A percentile compares a stretch with the other conserved stretches of the same genome.
Evolutionary conservation across 2,888 invertebrate genomes (phyloP).

Genomic region (Mesorhabditis spiculigera): DNA sequence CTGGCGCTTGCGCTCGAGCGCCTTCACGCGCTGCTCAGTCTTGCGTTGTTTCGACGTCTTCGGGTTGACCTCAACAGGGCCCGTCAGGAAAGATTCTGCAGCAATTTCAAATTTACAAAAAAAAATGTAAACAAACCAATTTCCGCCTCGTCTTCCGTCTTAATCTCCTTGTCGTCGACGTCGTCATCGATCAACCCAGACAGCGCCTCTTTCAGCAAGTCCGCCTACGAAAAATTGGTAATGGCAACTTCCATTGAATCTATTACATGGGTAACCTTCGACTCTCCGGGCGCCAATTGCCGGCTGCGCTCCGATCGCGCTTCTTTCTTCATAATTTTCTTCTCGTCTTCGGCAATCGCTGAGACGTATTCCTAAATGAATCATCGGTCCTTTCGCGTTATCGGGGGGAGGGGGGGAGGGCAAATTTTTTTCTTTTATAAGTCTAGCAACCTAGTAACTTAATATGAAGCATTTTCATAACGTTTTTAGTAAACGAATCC

Average conservation of each 20-base stretch:
- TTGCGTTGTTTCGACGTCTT: background rate
- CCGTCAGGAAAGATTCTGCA: background rate
- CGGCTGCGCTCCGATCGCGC: conserved; percentile 18
- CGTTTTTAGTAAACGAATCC: too few species aligned
- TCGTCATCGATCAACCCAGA: background rate
- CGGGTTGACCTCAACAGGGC: conserved; percentile 2
- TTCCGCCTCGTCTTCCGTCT: background rate
- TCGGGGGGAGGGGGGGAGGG: background rate
- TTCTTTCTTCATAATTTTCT: conserved; percentile 20
- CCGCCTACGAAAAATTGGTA: background rate
- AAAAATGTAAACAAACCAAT: background rate
- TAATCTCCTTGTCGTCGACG: background rate
- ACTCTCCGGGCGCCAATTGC: conserved; percentile 23
- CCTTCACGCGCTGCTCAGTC: background rate
- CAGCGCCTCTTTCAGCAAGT: background rate
- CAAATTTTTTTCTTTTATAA: background rate
- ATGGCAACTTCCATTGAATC: background rate
- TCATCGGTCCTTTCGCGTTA: too few species aligned
- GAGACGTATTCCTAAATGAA: conserved; percentile 20
- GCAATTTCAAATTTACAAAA: background rate
- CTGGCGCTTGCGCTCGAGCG: background rate
- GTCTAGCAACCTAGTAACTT: too few species aligned
- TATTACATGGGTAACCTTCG: conserved; percentile 13
- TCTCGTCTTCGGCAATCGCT: conserved; percentile 23
- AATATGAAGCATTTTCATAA: too few species aligned